These are phyloP conservation scores for Phortica okadai DNA, from an alignment of 2,888 invertebrate species.

Conservation along the genomic window DNA sequence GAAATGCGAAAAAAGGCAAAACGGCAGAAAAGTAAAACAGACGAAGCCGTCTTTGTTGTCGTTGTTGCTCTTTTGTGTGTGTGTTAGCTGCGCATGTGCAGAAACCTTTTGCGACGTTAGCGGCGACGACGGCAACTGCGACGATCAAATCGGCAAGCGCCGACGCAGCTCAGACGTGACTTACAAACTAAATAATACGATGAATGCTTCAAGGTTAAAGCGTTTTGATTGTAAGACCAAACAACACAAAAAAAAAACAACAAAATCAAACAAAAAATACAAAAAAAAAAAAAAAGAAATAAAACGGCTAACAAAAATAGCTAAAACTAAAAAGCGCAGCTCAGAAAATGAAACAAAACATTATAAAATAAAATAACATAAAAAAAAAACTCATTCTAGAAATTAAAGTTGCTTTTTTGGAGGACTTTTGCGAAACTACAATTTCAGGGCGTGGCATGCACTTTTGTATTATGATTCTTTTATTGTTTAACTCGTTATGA, in stretches of 20 bases:
- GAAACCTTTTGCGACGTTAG: constrained; percentile 35
- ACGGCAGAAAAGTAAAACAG: constrained; percentile 4
- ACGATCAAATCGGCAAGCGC: constrained; percentile 23
- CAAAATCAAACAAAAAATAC: constrained; percentile 19
- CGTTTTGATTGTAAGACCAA: constrained; percentile 62
- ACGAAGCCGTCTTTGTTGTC: constrained; percentile 7
- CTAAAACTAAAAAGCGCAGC: constrained; percentile 29
- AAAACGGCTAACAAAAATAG: constrained; percentile 27
- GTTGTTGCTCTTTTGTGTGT: not conserved
- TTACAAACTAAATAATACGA: constrained; percentile 73
- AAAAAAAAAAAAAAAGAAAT: constrained; percentile 16
- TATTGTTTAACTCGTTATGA: not conserved
- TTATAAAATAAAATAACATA: constrained; percentile 11
- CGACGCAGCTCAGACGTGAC: constrained; percentile 73
- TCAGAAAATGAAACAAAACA: constrained; percentile 28
- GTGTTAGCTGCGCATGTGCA: constrained; percentile 16
- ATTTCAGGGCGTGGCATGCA: constrained; percentile 20
- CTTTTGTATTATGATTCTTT: constrained; percentile 15
- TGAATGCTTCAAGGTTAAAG: constrained; percentile 69
- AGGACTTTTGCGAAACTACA: constrained; percentile 46
- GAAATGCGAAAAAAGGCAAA: constrained; percentile 7
- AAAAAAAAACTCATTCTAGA: constrained; percentile 1
- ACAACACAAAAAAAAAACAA: constrained; percentile 39
- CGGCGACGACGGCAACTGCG: constrained; percentile 29
- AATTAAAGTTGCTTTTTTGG: constrained; percentile 34